phyloP scores from a whole-genome alignment of 1,140 invertebrate species.

The Phymorhynchus buccinoides region DNA sequence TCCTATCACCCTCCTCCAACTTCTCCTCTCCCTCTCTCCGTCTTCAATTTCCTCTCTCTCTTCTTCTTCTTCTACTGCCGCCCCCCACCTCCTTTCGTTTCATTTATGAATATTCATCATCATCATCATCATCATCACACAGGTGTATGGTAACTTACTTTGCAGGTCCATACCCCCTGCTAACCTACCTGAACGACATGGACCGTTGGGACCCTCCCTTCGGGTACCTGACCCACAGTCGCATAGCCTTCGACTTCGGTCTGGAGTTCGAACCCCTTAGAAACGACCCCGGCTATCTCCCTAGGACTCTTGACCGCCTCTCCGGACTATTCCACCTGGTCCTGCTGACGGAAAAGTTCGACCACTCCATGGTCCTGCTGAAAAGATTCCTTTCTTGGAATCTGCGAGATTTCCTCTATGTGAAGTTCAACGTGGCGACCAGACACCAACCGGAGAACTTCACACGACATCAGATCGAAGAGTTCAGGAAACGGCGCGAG shows the following conservation, averaged over 20 bases:
- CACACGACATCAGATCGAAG: background rate
- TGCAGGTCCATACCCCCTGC: background rate
- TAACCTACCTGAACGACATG: background rate
- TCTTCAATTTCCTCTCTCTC: too few species aligned
- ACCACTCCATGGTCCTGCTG: constrained; percentile 46
- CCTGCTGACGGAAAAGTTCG: constrained; percentile 41
- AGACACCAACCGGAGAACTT: background rate
- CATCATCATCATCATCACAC: too few species aligned
- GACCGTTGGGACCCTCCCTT: background rate
- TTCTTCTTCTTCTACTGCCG: too few species aligned
- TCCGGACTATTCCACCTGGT: constrained; percentile 41
- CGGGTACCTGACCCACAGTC: constrained; percentile 48
- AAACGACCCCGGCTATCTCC: background rate
- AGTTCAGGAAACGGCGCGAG: background rate
- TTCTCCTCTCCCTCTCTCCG: too few species aligned
- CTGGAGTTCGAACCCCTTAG: constrained; percentile 23
- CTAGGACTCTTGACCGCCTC: background rate
- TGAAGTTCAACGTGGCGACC: constrained; percentile 7
- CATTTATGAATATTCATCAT: too few species aligned
- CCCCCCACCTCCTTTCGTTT: too few species aligned
- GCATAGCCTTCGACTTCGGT: constrained; percentile 53
- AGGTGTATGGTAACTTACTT: background rate
- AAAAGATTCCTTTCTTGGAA: constrained; percentile 42
- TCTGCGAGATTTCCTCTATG: constrained; percentile 43
- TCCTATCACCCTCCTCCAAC: too few species aligned